These are phyloP conservation scores for Dicaeum eximium DNA, from an alignment of 2,113 vertebrate species.

Conservation along the genomic window DNA sequence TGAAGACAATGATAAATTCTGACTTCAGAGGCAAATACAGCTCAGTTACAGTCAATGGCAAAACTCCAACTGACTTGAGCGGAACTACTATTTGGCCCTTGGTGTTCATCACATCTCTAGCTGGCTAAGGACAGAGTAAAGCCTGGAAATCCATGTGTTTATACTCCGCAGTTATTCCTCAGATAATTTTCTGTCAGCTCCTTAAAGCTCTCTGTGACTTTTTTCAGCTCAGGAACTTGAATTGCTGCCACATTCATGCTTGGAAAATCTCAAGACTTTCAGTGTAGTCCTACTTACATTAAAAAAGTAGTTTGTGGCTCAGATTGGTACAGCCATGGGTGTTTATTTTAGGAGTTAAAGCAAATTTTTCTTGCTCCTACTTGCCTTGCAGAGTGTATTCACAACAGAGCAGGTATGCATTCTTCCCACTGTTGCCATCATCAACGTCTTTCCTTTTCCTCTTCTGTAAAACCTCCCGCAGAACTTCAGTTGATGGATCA, in stretches of 20 bases:
- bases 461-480: neutral
- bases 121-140: constrained; percentile 10
- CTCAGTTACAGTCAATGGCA: neutral
- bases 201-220: neutral
- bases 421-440: neutral
- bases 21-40: neutral
- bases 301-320: neutral
- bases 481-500: neutral
- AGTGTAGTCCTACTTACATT: neutral
- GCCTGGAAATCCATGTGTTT: constrained; percentile 47
- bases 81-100: constrained; percentile 21
- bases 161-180: neutral
- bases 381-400: neutral
- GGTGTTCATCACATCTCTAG: neutral
- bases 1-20: neutral
- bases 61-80: constrained; percentile 10
- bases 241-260: neutral
- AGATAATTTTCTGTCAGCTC: neutral
- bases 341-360: neutral
- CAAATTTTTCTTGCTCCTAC: neutral
- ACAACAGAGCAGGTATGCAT: neutral
- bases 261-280: neutral
- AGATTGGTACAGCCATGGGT: neutral
- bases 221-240: constrained; percentile 19
- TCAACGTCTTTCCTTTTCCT: neutral